Evolutionary conservation across 2,888 invertebrate species (phyloP), one percentile per base, ranked within the genome.

Genomic region (Acholoe squamosa): DNA sequence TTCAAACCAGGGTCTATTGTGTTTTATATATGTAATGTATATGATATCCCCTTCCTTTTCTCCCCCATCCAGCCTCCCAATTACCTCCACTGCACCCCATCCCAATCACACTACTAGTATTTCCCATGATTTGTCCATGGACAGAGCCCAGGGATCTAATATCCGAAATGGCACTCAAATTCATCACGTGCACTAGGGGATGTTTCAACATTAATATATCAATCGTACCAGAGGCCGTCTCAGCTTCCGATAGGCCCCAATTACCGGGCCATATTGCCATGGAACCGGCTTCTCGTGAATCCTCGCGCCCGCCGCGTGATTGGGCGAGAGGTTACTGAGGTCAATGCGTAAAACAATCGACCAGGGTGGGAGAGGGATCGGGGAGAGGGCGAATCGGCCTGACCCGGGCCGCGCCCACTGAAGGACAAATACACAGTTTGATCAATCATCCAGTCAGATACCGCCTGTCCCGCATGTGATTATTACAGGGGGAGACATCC

Each of bases 151-250:
- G 56, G 88, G 88, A 88, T 88, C 54, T 88, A 88, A 88, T 88
- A 88, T 88, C 88, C 88, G 34, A 52, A 88, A 88, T 88, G 88
- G 56, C 31, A 54, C 88, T 88, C 89, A 89, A 67, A 89, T 89
- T 67, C 52, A 89, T 89, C 89, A 89, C 71, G 52, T 31, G 25
- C 52, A 33, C 43, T 16, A 12, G 33, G 76, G 51, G 31, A 51
- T 51, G 51, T 89, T 89, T 89, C 89, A 77, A 77, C 61, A 52
- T 89, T 89, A 89, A 89, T 89, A 89, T 76, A 52, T 89, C 89
- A 89, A 89, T 89, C 71, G 84, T 43, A 25, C 14, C 71, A 5
- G 31, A 5, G 25, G 31, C 28, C 25, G 51, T 28, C 67, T 52
- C 71, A 25, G 51, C 89, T n/a, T 71, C 84, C 89, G 52, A 89